Conservation (phyloP, 2,113 vertebrate species). For the Rhombomys opimus region DNA sequence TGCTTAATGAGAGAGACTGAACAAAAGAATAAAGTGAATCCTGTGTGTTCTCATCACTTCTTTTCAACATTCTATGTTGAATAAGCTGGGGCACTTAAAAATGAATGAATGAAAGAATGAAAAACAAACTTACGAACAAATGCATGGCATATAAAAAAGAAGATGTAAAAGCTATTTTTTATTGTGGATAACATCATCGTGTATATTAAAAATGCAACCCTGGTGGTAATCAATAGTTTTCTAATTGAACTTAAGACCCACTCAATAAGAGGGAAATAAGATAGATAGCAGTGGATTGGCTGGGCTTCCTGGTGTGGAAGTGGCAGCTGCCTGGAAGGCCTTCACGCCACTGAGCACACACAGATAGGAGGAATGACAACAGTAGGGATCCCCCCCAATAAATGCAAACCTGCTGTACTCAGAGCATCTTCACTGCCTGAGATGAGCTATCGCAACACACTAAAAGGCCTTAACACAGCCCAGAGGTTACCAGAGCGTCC, state of each 20-base stretch:
- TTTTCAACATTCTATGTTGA: background rate
- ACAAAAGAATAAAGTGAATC: background rate
- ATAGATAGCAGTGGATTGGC: rapidly evolving
- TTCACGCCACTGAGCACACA: background rate
- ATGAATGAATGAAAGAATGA: background rate
- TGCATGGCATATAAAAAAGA: background rate
- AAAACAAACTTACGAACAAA: background rate
- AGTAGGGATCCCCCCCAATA: background rate
- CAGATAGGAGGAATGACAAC: background rate
- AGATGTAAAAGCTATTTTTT: background rate
- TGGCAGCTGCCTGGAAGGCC: background rate
- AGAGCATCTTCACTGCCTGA: background rate
- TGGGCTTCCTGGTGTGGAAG: background rate
- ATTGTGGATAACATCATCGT: background rate
- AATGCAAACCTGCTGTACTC: background rate
- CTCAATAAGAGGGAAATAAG: background rate
- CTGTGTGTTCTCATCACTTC: background rate
- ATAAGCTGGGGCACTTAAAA: background rate
- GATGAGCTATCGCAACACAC: background rate
- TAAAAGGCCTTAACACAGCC: background rate
- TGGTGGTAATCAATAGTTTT: background rate
- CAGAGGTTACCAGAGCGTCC: background rate
- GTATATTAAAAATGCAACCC: background rate
- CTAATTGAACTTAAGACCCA: background rate
- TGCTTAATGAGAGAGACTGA: background rate